Evolutionary conservation across 1,140 invertebrate species (phyloP).

Genomic region (Berghia stephanieae): DNA sequence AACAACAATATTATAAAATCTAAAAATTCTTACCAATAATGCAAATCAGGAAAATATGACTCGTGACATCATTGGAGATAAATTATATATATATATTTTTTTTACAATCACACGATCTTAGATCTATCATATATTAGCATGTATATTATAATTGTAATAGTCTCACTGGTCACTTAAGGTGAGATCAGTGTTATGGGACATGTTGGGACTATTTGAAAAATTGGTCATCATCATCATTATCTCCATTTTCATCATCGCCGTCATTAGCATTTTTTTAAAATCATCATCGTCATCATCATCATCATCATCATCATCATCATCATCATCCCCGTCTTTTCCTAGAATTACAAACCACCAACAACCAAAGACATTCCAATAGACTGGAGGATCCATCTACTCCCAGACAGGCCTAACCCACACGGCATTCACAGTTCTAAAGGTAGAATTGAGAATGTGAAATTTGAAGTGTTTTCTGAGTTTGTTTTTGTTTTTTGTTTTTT

Average conservation of each 20-base stretch:
- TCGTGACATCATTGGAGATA: constrained; percentile 80
- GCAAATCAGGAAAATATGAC: constrained; percentile 85
- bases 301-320: too few relatives aligned
- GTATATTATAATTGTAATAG: too few relatives aligned
- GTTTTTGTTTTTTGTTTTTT: too few relatives aligned
- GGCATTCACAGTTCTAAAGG: constrained; percentile 83
- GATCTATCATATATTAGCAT: too few relatives aligned
- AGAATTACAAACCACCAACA: constrained; percentile 80
- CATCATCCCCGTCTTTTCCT: too few relatives aligned
- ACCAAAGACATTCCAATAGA: constrained; percentile 86
- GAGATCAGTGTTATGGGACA: neutral
- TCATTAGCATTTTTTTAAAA: neutral
- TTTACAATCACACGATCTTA: too few relatives aligned
- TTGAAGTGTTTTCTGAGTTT: too few relatives aligned
- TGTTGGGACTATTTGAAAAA: neutral
- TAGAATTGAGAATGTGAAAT: constrained; percentile 62
- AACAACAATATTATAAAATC: neutral
- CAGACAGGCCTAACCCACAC: constrained; percentile 74
- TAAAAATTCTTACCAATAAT: constrained; percentile 45
- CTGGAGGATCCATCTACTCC: constrained; percentile 78
- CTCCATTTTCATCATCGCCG: neutral
- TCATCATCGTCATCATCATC: too few relatives aligned
- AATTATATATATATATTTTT: constrained; percentile 71
- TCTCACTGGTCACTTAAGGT: too few relatives aligned
- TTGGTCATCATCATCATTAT: neutral